Percentiles rank a stretch among this genome's conserved stretches.
phyloP scores from a whole-genome alignment of 2,113 vertebrate species.

The Ictalurus furcatus region DNA sequence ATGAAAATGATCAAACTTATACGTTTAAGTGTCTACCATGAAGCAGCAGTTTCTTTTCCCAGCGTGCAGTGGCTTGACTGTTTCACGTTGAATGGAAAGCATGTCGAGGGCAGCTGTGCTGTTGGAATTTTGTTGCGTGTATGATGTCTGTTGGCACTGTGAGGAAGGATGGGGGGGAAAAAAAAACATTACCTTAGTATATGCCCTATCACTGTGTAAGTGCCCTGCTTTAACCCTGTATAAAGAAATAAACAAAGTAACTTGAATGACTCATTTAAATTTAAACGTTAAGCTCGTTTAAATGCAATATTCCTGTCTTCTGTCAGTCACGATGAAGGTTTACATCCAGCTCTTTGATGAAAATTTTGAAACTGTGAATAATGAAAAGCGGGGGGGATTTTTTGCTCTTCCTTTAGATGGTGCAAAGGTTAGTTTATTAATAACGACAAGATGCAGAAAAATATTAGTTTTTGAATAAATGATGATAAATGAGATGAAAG shows the following conservation, averaged over 20 bases:
- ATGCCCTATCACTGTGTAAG: no score
- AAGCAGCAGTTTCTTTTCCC: neutral
- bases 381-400: neutral
- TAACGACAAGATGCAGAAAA: neutral
- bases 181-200: neutral
- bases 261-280: no score
- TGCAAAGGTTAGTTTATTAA: neutral
- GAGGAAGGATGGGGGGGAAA: neutral
- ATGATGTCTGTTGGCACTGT: neutral
- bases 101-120: neutral
- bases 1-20: neutral
- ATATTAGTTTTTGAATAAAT: neutral
- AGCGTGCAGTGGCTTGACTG: neutral
- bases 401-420: neutral
- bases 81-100: conserved; percentile 15
- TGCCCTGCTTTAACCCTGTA: neutral
- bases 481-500: neutral
- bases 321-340: neutral
- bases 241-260: no score
- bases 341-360: neutral
- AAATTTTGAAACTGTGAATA: neutral
- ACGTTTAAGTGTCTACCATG: neutral
- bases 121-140: conserved; percentile 4
- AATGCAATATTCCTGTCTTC: neutral
- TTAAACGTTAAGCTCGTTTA: neutral